Evolutionary conservation across 2,113 vertebrate genomes (phyloP), one percentile per base, ranked within the genome.

Genomic region (Galeopterus variegatus): DNA sequence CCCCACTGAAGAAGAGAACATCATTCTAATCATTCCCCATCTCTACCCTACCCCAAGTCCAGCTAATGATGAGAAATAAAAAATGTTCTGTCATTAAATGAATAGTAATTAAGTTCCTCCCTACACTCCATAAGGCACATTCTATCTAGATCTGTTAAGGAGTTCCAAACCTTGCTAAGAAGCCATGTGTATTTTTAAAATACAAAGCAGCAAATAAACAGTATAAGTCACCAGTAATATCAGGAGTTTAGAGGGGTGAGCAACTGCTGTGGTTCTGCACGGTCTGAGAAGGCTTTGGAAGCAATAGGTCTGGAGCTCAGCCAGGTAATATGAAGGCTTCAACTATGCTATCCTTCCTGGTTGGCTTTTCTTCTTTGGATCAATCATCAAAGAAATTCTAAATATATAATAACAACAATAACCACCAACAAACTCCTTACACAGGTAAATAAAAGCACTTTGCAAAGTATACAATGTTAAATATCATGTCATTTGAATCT

Each of bases 181-280:
- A 94, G 23, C 5, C 79, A 92, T 15, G 56, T 45, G 8, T 77
- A 81, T 82, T 95, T 93, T 88, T 7, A 88, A 97, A 86, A 86
- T 64, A 90, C 19, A 83, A 95, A 80, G 45, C 8, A 87, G 52
- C 69, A 83, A 81, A 86, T 26, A 85, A 88, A 90, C 52, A 96
- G 23, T 52, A 19, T 90, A 83, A 94, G 56, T 56, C 69, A 79
- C 79, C 90, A 86, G 18, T 72, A 54, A 75, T 72, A 92, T 36
- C 50, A 89, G 60, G 85, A 79, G 36, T 82, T 73, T 17, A 86
- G 72, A 88, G 56, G 21, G 45, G 62, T 85, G 70, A 96, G 54
- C 75, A 79, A 64, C n/a, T 84, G 69, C 81, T 84, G 17, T 88
- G 62, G n/a, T 82, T 91, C 96, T 96, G 86, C 72, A 93, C 88